phyloP scores from a whole-genome alignment of 2,797 vertebrate species.

The Gallirallus australis region DNA sequence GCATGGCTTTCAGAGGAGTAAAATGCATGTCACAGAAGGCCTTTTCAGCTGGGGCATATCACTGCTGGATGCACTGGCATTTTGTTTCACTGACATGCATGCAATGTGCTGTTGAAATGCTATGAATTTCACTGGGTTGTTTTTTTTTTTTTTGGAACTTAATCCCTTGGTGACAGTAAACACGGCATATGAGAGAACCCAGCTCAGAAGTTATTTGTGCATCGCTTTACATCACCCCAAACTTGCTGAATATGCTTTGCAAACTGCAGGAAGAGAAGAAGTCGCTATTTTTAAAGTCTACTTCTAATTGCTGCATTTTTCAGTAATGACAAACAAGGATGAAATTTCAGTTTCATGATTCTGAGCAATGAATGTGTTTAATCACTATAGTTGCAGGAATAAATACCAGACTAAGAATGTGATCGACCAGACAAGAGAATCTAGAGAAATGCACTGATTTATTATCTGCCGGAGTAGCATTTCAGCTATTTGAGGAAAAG shows the following conservation, averaged over 20 bases:
- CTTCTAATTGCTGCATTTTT: not conserved
- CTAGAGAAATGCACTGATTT: constrained; percentile 13
- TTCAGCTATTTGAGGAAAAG: constrained; percentile 8
- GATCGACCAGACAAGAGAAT: not conserved
- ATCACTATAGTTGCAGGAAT: not conserved
- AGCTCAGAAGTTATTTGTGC: constrained; percentile 33
- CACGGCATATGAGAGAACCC: not conserved
- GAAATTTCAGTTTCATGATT: not conserved
- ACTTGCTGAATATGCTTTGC: not conserved
- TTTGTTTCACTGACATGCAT: not conserved
- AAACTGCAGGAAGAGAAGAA: not conserved
- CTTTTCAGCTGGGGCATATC: not conserved
- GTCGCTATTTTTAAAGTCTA: not conserved
- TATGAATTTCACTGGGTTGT: not conserved
- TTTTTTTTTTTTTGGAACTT: constrained; percentile 36
- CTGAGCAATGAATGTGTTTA: not conserved
- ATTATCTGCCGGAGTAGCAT: not conserved
- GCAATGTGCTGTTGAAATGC: constrained; percentile 27
- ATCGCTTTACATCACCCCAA: not conserved
- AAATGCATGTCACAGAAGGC: not conserved
- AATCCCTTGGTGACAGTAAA: constrained; percentile 27
- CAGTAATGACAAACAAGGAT: not conserved
- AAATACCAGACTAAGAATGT: not conserved
- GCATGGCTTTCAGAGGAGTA: constrained; percentile 19
- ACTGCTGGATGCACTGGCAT: constrained; percentile 11